Evolutionary conservation across 2,113 vertebrate species (phyloP).

Genomic region (Harpagus bidentatus): DNA sequence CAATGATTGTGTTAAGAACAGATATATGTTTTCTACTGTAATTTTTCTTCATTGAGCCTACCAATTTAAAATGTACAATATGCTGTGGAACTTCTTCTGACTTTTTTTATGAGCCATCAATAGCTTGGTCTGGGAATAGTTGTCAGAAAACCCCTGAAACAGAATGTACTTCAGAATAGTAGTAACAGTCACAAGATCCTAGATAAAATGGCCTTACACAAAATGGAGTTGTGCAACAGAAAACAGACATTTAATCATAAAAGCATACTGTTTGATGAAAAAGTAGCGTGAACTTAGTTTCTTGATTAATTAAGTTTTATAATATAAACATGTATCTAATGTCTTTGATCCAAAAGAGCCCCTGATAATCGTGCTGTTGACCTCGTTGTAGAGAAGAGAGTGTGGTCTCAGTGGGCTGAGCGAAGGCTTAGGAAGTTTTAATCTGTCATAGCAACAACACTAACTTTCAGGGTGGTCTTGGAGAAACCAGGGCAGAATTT

Average conservation of each 20-base stretch:
- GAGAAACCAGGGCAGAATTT: neutral
- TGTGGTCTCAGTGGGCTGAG: neutral
- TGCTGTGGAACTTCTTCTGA: neutral
- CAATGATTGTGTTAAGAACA: neutral
- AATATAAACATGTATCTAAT: neutral
- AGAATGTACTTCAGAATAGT: neutral
- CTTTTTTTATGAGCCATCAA: neutral
- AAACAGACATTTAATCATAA: neutral
- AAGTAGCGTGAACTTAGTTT: neutral
- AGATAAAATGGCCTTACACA: neutral
- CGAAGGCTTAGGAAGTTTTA: neutral
- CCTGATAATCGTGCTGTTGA: neutral
- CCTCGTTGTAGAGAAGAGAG: neutral
- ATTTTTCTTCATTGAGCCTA: neutral
- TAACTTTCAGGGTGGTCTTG: slow-evolving; percentile 4
- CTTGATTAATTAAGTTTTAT: neutral
- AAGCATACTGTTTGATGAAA: neutral
- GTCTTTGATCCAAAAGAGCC: slow-evolving; percentile 4
- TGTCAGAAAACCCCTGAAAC: neutral
- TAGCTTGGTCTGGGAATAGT: neutral
- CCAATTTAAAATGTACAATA: neutral
- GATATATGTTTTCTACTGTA: neutral
- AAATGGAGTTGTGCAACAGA: neutral
- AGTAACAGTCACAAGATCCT: neutral
- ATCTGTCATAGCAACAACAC: neutral